Base-by-base conservation (phyloP, 1,140 invertebrate genomes). In the Procambarus clarkii region DNA sequence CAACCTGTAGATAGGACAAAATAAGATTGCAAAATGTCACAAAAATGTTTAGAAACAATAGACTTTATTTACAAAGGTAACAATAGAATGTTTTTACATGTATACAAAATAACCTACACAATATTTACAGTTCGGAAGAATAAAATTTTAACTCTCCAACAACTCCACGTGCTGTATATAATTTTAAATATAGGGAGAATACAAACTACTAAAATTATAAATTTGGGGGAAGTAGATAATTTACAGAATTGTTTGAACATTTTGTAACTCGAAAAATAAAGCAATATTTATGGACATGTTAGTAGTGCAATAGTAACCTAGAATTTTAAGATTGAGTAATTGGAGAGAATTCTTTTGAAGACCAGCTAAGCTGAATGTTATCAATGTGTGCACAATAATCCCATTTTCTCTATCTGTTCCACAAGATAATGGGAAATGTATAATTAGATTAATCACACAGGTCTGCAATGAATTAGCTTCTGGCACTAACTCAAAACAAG, bases 41-140 rank as follows among this genome's bases (percentile, higher is more conserved):
- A 83, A 9, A 71, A 46, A 48, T 71, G 34, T 34, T n/a, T 91
- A 91, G 78, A 91, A 91, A 91, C 83, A 58, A 81, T 91, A 91
- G 79, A 91, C 81, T 91, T 80, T 91, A 91, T 91, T 86, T 91
- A 91, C 90, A 91, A 91, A 91, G 85, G 90, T 87, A 91, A 91
- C 90, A 91, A 91, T 82, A 86, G 60, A 88, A 54, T 82, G 71
- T 81, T 88, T 89, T 82, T 87, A 91, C 90, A 91, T 86, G 84
- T 86, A 86, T 86, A 86, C 76, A 86, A 91, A 86, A 58, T 58
- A 58, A 86, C 76, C 90, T 91, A 86, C 84, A 91, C 48, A 91
- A 48, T 91, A 91, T 91, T 80, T 91, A 91, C 90, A 91, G 15
- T 46, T 79, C 54, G 60, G 80, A 86, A 76, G 58, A 7, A 86